Evolutionary conservation across 2,888 invertebrate genomes (phyloP).

Genomic region (Aethes cnicana): DNA sequence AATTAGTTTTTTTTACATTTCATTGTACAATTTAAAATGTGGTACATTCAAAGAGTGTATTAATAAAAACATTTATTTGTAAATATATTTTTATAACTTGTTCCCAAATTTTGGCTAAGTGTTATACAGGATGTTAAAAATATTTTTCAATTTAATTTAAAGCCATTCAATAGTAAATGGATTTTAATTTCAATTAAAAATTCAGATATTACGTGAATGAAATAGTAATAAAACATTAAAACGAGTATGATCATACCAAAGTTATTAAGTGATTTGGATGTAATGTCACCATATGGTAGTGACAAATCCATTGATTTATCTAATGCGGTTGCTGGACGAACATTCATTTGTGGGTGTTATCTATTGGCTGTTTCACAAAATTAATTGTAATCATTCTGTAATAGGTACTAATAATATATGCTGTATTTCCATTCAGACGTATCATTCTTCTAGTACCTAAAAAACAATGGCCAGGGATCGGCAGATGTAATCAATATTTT

Average conservation of each 20-base stretch:
- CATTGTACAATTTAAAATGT: slow-evolving; percentile 24
- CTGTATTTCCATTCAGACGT: background rate
- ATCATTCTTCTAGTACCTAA: background rate
- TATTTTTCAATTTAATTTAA: slow-evolving; percentile 15
- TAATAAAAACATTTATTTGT: slow-evolving; percentile 44
- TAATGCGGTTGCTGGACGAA: slow-evolving; percentile 19
- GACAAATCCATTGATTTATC: slow-evolving; percentile 45
- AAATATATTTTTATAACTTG: slow-evolving; percentile 37
- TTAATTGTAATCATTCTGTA: background rate
- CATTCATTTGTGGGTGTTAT: slow-evolving; percentile 29
- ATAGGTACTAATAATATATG: background rate
- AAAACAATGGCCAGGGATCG: slow-evolving; percentile 18
- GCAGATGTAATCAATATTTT: slow-evolving; percentile 19
- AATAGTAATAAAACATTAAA: slow-evolving; percentile 35
- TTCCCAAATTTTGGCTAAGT: slow-evolving; percentile 37
- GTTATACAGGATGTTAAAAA: slow-evolving; percentile 17
- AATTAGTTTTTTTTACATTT: slow-evolving; percentile 20
- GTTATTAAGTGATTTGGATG: slow-evolving; percentile 57
- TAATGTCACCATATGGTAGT: slow-evolving; percentile 49
- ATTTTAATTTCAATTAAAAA: slow-evolving; percentile 11
- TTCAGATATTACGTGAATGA: slow-evolving; percentile 19
- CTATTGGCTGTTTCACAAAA: slow-evolving; percentile 17
- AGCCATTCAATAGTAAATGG: slow-evolving; percentile 1
- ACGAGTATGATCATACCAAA: slow-evolving; percentile 53
- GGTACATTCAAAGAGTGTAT: slow-evolving; percentile 29